Evolutionary conservation across 2,888 invertebrate genomes (phyloP), one percentile per base, ranked within the genome.

Genomic region (Zhuqinia jingwanae): DNA sequence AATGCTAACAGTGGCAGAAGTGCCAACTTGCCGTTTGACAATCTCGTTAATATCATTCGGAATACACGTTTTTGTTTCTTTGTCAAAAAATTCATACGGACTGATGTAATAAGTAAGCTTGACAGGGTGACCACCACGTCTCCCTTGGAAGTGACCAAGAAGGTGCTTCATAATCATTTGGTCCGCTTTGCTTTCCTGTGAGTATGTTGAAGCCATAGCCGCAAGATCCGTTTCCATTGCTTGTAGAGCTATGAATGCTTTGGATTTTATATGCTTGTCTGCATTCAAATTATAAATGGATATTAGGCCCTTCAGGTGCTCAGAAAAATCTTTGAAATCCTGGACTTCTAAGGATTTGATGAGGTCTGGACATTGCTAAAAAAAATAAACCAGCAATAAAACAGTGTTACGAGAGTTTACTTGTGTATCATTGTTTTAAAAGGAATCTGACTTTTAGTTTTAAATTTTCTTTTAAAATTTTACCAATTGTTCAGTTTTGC

Each of bases 271-370:
- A 93, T 97, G 98, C 92, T 98, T 98, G 92, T 99, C 98, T 11
- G 97, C 97, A 93, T 97, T 97, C 13, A 99, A 93, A 92, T 98
- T 97, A 92, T 98, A 99, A 85, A 98, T 97, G 17, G 97, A 96
- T 22, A 96, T 96, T 22, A 98, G 94, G 0, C 97, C 94, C 92
- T 98, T 97, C n/a, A 99, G 92, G 92, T 99, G 98, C 8, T 96
- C 95, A 0, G 97, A 96, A 92, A 99, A 98, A 92, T 98, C 98
- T 1, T 95, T 94, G 93, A 98, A 98, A 92, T 98, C 97, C 2
- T 97, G 96, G 20, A 95, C 94, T 68, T 96, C 95, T 84, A 97
- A 94, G 92, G 96, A 96, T 89, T 95, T 95, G 0, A 97, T 97
- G 79, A 98, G 93, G 92, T 98, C 98, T 91, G 96, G 96, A 92